These are phyloP conservation scores for Pampus argenteus DNA, from an alignment of 2,797 vertebrate species.

Conservation along the genomic window DNA sequence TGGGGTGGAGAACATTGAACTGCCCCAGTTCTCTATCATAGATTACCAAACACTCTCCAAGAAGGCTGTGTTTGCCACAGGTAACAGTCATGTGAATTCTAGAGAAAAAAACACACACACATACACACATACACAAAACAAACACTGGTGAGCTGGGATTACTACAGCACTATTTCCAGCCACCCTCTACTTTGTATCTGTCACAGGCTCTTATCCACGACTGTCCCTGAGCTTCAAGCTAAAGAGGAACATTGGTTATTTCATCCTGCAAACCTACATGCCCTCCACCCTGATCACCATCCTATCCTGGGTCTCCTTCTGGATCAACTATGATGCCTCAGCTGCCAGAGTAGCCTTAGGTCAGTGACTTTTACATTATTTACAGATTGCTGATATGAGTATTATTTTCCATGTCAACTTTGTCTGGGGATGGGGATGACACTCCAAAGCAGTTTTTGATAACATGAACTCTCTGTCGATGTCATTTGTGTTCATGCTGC, in stretches of 20 bases:
- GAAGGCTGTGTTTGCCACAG: constrained; percentile 95
- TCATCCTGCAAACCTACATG: constrained; percentile 97
- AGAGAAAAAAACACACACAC: too few species aligned
- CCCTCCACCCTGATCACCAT: constrained; percentile 95
- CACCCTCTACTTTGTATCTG: constrained; percentile 12
- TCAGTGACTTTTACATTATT: constrained; percentile 68
- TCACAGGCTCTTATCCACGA: constrained; percentile 92
- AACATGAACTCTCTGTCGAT: too few species aligned
- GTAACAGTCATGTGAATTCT: constrained; percentile 68
- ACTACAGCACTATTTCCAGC: too few species aligned
- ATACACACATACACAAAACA: too few species aligned
- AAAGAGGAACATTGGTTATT: constrained; percentile 97
- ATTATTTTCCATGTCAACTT: too few species aligned
- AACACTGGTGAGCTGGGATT: too few species aligned
- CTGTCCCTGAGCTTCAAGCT: constrained; percentile 94
- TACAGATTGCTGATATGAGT: neutral
- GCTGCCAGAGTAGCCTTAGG: constrained; percentile 96
- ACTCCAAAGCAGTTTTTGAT: too few species aligned
- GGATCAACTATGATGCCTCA: constrained; percentile 96
- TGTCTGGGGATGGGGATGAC: too few species aligned
- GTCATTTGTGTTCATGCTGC: too few species aligned
- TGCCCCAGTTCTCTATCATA: constrained; percentile 95
- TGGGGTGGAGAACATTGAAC: constrained; percentile 93
- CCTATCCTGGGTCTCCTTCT: constrained; percentile 96
- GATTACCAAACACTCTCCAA: constrained; percentile 95